A percentile compares a stretch with the other conserved stretches of the same genome.
phyloP scores from a whole-genome alignment of 2,113 vertebrate genomes.

The Apodemus sylvaticus region DNA sequence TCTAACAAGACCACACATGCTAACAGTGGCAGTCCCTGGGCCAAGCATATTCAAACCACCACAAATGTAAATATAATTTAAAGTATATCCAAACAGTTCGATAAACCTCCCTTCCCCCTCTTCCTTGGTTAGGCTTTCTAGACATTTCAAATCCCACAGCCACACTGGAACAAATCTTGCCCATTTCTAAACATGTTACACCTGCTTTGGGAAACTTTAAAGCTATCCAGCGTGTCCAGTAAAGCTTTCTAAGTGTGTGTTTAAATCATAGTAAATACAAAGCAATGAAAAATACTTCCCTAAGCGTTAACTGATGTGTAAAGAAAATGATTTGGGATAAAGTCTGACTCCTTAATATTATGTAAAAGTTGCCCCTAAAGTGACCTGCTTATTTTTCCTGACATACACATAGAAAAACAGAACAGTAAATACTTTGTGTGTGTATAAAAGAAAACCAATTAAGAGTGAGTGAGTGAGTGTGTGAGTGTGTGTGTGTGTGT shows the following conservation, averaged over 20 bases:
- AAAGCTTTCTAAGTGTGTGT: constrained; percentile 29
- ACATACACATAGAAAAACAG: background rate
- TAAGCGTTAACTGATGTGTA: background rate
- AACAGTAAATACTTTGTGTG: background rate
- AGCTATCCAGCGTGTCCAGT: constrained; percentile 20
- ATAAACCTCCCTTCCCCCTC: background rate
- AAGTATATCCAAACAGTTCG: constrained; percentile 32
- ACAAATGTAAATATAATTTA: background rate
- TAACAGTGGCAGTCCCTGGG: no score
- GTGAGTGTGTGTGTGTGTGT: background rate
- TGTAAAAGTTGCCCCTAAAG: background rate
- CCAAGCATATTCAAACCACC: no score
- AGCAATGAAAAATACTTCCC: background rate
- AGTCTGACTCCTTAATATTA: background rate
- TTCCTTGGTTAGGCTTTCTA: constrained; percentile 46
- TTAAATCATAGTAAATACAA: constrained; percentile 35
- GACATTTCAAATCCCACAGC: constrained; percentile 41
- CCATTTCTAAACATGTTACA: background rate
- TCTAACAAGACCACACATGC: no score
- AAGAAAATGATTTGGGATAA: background rate
- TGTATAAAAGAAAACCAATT: no score
- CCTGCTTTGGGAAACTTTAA: constrained; percentile 51
- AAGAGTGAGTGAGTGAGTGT: no score
- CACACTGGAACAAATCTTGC: background rate
- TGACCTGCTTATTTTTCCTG: background rate